phyloP scores from a whole-genome alignment of 2,888 invertebrate species.

The Ennomos erosarius region DNA sequence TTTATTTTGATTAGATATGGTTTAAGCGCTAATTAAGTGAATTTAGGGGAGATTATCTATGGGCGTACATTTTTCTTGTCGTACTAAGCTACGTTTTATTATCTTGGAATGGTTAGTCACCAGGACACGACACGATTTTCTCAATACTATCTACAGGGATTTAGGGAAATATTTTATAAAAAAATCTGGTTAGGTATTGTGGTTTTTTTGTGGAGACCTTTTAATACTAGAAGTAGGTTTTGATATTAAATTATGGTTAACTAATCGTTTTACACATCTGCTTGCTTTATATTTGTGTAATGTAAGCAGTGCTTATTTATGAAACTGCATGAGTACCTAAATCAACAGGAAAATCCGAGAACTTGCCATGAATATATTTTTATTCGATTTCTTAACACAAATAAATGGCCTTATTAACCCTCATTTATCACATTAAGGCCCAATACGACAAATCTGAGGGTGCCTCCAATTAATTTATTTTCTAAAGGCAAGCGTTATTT shows the following conservation, averaged over 20 bases:
- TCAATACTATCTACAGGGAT: too few species aligned
- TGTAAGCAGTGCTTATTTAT: too few species aligned
- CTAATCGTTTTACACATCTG: too few species aligned
- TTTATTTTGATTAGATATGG: constrained; percentile 64
- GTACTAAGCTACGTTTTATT: constrained; percentile 5
- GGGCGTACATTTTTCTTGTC: constrained; percentile 13
- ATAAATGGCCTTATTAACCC: constrained; percentile 70
- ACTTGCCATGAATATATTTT: constrained; percentile 48
- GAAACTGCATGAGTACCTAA: constrained; percentile 16
- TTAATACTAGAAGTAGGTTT: too few species aligned
- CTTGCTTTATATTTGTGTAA: too few species aligned
- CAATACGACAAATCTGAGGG: constrained; percentile 64
- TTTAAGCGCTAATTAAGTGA: constrained; percentile 40
- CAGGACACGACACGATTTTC: too few species aligned
- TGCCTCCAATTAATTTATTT: constrained; percentile 74
- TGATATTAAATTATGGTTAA: too few species aligned
- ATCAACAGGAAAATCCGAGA: constrained; percentile 9
- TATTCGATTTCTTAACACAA: constrained; percentile 66
- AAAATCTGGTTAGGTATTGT: background rate
- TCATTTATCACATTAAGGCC: constrained; percentile 73
- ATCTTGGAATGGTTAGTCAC: background rate
- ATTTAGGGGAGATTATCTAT: constrained; percentile 29
- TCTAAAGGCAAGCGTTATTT: constrained; percentile 58
- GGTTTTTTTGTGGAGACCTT: too few species aligned
- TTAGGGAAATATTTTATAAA: background rate